phyloP scores from a whole-genome alignment of 2,113 vertebrate species.

The Rissa tridactyla region DNA sequence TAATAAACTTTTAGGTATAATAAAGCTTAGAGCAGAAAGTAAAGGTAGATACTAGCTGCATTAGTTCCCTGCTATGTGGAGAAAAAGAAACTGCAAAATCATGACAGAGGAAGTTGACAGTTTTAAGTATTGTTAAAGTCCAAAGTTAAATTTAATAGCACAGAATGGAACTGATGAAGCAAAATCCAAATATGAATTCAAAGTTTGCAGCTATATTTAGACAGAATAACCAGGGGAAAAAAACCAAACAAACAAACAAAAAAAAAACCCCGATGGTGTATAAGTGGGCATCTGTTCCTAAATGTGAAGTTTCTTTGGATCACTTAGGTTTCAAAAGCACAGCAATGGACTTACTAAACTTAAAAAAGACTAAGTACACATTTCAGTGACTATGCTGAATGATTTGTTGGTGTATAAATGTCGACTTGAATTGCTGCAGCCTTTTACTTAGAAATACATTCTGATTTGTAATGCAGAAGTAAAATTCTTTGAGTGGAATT shows the following conservation, averaged over 20 bases:
- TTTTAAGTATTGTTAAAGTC: background rate
- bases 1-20: background rate
- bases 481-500: background rate
- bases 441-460: background rate
- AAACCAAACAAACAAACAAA: no score
- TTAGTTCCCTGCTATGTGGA: background rate
- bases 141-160: background rate
- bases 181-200: background rate
- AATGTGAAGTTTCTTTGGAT: background rate
- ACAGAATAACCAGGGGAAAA: background rate
- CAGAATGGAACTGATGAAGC: background rate
- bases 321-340: background rate
- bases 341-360: background rate
- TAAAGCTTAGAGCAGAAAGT: background rate
- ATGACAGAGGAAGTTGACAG: background rate
- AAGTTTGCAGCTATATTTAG: background rate
- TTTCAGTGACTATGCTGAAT: background rate
- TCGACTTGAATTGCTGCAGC: background rate
- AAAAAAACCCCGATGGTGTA: background rate
- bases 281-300: background rate
- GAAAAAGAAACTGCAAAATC: background rate
- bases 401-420: background rate
- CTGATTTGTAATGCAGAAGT: background rate
- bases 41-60: background rate
- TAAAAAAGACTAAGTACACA: background rate